Conservation (phyloP, 2,113 vertebrate genomes). For the Percina caprodes region DNA sequence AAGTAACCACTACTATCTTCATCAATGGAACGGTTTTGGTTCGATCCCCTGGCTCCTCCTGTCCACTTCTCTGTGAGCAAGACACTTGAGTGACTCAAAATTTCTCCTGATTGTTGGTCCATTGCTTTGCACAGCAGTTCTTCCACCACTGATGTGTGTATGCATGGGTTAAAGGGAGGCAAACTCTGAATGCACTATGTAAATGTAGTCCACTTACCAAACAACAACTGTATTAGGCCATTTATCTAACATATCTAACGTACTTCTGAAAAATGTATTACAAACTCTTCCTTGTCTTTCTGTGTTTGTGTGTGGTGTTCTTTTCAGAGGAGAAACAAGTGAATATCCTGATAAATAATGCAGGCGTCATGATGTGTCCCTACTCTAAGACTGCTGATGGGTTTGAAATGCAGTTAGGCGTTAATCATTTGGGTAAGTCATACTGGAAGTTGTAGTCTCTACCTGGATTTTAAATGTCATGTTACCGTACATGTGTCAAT, state of each 20-base stretch:
- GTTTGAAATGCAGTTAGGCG: slow-evolving; percentile 85
- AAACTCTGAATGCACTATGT: not conserved
- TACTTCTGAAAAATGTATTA: not conserved
- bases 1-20: not conserved
- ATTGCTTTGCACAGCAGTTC: not conserved
- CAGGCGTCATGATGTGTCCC: slow-evolving; percentile 87
- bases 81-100: not conserved
- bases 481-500: not conserved
- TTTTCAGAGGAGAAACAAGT: slow-evolving; percentile 83
- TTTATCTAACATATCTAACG: not conserved
- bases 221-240: not conserved
- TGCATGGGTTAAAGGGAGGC: not conserved
- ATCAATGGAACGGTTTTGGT: not conserved
- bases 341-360: slow-evolving; percentile 86
- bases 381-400: slow-evolving; percentile 84
- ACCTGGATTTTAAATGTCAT: not conserved
- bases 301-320: not conserved
- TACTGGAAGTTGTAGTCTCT: not conserved
- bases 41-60: not conserved
- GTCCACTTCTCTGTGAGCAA: not conserved
- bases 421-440: slow-evolving; percentile 85
- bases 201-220: not conserved
- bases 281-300: not conserved
- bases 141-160: not conserved
- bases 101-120: not conserved